These are phyloP conservation scores for Calosoma granatense DNA, from an alignment of 1,140 invertebrate species.

Conservation along the genomic window DNA sequence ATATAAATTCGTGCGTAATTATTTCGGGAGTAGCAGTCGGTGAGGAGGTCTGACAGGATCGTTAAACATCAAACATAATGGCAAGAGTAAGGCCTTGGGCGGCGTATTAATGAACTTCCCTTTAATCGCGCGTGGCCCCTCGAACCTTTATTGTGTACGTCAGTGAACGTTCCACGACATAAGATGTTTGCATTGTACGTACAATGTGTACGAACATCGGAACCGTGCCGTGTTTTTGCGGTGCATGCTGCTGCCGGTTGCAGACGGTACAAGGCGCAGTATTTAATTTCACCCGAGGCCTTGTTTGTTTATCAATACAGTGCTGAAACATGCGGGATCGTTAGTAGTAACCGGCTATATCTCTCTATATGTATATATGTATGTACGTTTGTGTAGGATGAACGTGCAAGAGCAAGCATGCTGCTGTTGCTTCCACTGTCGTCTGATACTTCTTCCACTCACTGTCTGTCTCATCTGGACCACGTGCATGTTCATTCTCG, in stretches of 20 bases:
- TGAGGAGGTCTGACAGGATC: no score
- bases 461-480: no score
- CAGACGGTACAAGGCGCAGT: not conserved
- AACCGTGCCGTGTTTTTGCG: not conserved
- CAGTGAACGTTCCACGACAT: not conserved
- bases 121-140: not conserved
- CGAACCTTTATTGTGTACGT: not conserved
- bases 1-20: no score
- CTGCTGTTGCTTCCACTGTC: not conserved
- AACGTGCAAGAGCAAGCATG: no score
- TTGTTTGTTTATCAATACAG: not conserved
- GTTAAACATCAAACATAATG: no score
- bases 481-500: no score
- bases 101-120: not conserved
- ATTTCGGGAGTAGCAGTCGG: no score
- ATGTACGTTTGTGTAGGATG: no score
- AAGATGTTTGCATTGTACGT: not conserved
- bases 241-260: not conserved
- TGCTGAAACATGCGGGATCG: not conserved
- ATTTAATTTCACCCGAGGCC: not conserved
- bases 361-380: no score
- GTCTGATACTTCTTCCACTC: not conserved
- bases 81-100: not conserved
- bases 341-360: no score
- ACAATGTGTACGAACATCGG: not conserved